Percentiles rank a stretch among this genome's conserved stretches.
phyloP scores from a whole-genome alignment of 2,888 invertebrate species.

The Ellobium chinense region DNA sequence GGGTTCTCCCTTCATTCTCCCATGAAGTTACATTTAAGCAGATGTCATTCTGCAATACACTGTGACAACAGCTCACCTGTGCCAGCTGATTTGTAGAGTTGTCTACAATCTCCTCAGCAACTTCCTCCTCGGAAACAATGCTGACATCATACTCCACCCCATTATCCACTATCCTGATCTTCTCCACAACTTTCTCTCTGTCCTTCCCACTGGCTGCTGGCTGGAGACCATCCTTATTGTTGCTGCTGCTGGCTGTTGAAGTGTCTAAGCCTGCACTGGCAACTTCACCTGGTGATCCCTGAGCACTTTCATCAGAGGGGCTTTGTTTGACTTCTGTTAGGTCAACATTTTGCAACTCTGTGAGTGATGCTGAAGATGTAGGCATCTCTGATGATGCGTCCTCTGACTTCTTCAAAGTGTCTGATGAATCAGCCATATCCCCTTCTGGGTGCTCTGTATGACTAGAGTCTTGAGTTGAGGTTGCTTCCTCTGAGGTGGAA shows the following conservation, averaged over 20 bases:
- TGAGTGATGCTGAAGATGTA: neutral
- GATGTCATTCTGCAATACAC: no score
- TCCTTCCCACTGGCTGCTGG: no score
- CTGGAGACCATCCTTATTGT: no score
- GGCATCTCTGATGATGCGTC: neutral
- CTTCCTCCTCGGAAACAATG: constrained; percentile 41
- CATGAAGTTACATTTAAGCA: no score
- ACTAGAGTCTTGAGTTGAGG: neutral
- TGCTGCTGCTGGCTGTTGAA: no score
- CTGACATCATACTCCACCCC: constrained; percentile 41
- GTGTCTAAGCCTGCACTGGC: no score
- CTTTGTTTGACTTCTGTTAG: neutral
- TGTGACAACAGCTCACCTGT: constrained; percentile 3
- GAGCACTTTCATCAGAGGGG: no score
- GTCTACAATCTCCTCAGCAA: constrained; percentile 36
- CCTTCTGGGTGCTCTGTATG: no score
- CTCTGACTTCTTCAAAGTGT: neutral
- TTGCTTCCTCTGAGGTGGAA: neutral
- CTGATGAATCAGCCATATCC: no score
- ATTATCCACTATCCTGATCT: constrained; percentile 34
- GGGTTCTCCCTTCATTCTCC: no score
- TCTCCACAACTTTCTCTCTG: constrained; percentile 13
- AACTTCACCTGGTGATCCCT: no score
- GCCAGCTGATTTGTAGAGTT: constrained; percentile 1
- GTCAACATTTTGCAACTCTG: neutral